phyloP scores from a whole-genome alignment of 2,888 invertebrate genomes.

The Anthrax anthrax region DNA sequence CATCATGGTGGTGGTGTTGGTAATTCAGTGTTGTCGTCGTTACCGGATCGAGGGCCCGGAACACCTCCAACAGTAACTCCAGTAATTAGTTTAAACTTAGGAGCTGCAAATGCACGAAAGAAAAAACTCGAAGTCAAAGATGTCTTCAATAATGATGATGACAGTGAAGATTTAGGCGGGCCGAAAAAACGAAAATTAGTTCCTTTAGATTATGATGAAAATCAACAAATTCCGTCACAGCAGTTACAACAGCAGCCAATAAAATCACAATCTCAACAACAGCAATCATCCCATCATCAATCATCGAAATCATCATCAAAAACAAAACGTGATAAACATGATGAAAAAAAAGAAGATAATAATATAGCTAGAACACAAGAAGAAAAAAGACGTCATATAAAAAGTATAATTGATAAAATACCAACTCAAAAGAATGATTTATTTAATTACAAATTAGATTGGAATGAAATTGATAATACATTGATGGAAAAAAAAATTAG shows the following conservation, averaged over 20 bases:
- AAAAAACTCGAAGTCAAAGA: conserved; percentile 70
- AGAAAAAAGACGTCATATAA: conserved; percentile 92
- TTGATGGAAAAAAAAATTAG: conserved; percentile 92
- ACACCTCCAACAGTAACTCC: conserved; percentile 26
- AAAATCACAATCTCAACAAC: not conserved
- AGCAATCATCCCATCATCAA: conserved; percentile 7
- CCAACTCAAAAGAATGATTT: conserved; percentile 94
- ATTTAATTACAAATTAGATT: conserved; percentile 89
- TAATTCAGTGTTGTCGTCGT: not conserved
- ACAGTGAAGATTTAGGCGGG: conserved; percentile 41
- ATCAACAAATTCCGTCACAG: conserved; percentile 10
- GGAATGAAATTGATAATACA: conserved; percentile 61
- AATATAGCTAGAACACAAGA: conserved; percentile 62
- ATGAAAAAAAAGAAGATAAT: conserved; percentile 36
- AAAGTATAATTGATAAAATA: conserved; percentile 94
- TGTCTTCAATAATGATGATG: conserved; percentile 77
- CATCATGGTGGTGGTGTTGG: conserved; percentile 13
- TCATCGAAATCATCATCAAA: conserved; percentile 6
- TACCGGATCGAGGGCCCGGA: conserved; percentile 13
- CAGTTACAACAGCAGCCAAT: conserved; percentile 4
- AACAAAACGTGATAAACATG: conserved; percentile 4
- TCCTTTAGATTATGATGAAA: conserved; percentile 41
- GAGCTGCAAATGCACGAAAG: conserved; percentile 38
- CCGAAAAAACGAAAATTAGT: conserved; percentile 64
- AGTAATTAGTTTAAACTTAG: conserved; percentile 34